Evolutionary conservation across 2,113 vertebrate genomes (phyloP), one percentile per base, ranked within the genome.

Genomic region (Amazona vittata): DNA sequence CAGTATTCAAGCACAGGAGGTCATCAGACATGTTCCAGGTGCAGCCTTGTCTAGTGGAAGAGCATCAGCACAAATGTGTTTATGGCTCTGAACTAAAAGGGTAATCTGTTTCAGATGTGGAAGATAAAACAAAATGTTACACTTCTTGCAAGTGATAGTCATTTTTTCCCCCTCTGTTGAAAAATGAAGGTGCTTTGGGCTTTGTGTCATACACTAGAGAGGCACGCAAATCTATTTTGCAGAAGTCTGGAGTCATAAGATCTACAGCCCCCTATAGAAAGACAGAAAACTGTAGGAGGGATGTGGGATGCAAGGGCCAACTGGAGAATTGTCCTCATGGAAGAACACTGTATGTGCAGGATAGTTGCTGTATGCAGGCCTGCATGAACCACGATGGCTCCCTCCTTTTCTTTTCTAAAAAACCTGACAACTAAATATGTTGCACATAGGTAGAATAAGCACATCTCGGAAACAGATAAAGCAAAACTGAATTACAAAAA

Each of bases 21-120:
- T 91, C 49, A 52, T 95, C 95, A 97, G 90, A 69, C 83, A 13
- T 80, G 62, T 94, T 96, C 94, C 95, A 97, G 93, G 91, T 96
- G 69, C 64, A 88, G 88, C 57, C 76, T 84, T 55, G 29, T 86
- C 77, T 73, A 55, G 70, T 5, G 37, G 90, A 89, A 41, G 21
- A 85, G 65, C 84, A 93, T 78, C 60, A 39, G 59, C 62, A 79
- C n/a, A 93, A 94, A 84, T 90, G 80, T 85, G 80, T 96, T 97
- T 93, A 81, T 97, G 91, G 83, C 62, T 96, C 64, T 97, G 93
- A 95, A 97, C 93, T 59, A 87, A 73, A 96, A 89, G 73, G 22
- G 41, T 94, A 94, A 98, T 96, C 80, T 93, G 52, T 94, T 95
- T 97, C 96, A 97, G 91, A 96, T 96, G 97, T 90, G 81, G 41